These are phyloP conservation scores for Orthosia gracilis DNA, from an alignment of 2,888 invertebrate genomes.

Conservation along the genomic window DNA sequence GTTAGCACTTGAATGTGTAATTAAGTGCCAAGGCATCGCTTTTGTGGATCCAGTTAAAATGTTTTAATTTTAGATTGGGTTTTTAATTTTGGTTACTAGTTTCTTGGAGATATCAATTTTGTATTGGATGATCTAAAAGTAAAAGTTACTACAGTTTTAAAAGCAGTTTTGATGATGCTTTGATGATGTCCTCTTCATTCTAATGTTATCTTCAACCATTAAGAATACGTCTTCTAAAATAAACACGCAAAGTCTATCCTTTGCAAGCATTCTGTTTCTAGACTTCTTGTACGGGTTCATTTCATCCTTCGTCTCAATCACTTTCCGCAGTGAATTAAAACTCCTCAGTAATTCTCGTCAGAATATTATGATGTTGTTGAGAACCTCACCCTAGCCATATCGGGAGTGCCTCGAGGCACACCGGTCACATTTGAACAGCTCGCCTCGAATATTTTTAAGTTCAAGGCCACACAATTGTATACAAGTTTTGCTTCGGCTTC, in stretches of 20 bases:
- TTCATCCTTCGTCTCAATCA: slow-evolving; percentile 30
- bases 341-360: slow-evolving; percentile 62
- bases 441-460: slow-evolving; percentile 82
- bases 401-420: slow-evolving; percentile 75
- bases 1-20: slow-evolving; percentile 79
- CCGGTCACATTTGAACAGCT: slow-evolving; percentile 74
- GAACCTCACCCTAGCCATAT: slow-evolving; percentile 76
- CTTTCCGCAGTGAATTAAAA: slow-evolving; percentile 54
- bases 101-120: slow-evolving; percentile 1
- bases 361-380: slow-evolving; percentile 71
- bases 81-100: slow-evolving; percentile 10
- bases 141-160: not conserved
- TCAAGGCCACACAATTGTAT: slow-evolving; percentile 85
- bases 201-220: not conserved
- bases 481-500: slow-evolving; percentile 82
- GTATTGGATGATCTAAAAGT: not conserved
- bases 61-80: slow-evolving; percentile 48
- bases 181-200: not conserved
- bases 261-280: not conserved
- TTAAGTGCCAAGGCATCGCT: slow-evolving; percentile 74
- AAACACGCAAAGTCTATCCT: not conserved
- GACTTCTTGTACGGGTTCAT: slow-evolving; percentile 13
- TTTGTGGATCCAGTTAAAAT: slow-evolving; percentile 74
- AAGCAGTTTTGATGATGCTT: not conserved
- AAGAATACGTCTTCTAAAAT: not conserved